A percentile compares a stretch with the other conserved stretches of the same genome.
Conservation (phyloP, 2,888 invertebrate genomes). For the Hedychridium roseum region DNA sequence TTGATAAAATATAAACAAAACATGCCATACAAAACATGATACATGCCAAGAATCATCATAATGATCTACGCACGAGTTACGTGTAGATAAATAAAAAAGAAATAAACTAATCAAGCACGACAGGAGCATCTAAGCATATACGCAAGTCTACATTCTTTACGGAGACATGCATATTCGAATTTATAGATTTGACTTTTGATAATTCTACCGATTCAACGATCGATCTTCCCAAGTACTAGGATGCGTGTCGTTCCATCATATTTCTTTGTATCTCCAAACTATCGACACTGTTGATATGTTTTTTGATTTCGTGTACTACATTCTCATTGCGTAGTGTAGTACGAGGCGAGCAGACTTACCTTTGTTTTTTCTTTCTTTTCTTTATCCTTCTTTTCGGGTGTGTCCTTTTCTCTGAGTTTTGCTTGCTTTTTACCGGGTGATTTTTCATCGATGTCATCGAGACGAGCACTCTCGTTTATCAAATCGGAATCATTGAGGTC, state of each 20-base stretch:
- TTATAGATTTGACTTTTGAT: no score
- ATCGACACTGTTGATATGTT: no score
- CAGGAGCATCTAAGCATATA: no score
- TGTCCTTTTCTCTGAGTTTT: constrained; percentile 59
- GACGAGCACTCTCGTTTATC: constrained; percentile 53
- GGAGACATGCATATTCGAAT: no score
- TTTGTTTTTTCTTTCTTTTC: constrained; percentile 66
- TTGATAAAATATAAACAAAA: constrained; percentile 64
- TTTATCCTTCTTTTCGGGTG: constrained; percentile 59
- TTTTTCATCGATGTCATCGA: constrained; percentile 53
- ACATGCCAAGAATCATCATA: constrained; percentile 10
- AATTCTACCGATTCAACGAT: no score
- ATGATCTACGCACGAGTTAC: constrained; percentile 11
- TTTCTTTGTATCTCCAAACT: no score
- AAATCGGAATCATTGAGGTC: constrained; percentile 63
- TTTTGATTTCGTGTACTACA: no score
- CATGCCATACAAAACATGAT: constrained; percentile 54
- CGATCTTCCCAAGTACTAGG: no score
- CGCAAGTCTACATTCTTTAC: no score
- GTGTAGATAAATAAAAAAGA: constrained; percentile 15
- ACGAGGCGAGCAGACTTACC: constrained; percentile 62
- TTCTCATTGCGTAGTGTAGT: no score
- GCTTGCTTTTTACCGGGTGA: constrained; percentile 60
- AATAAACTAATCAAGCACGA: constrained; percentile 16
- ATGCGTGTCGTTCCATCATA: no score